Evolutionary conservation across 2,797 vertebrate genomes (phyloP).

Genomic region (Cirrhinus molitorella): DNA sequence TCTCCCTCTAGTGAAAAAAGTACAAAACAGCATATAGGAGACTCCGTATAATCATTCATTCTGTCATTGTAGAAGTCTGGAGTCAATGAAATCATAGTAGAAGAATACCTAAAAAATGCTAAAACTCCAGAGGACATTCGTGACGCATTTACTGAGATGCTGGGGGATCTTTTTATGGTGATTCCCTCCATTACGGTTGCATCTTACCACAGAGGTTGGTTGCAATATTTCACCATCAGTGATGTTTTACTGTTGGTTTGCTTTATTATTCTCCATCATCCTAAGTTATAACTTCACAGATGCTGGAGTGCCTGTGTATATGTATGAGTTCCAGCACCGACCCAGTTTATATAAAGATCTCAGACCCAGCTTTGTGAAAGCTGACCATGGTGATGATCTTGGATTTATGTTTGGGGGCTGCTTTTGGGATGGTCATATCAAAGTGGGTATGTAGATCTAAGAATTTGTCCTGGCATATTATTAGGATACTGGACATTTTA

Average conservation of each 20-base stretch:
- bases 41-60: not conserved
- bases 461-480: not conserved
- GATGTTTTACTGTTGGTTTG: not conserved
- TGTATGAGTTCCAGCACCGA: slow-evolving; percentile 87
- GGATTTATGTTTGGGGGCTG: slow-evolving; percentile 85
- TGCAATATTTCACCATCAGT: not conserved
- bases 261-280: not conserved
- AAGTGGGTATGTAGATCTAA: slow-evolving; percentile 66
- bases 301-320: slow-evolving; percentile 81
- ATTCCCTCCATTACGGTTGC: slow-evolving; percentile 78
- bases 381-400: slow-evolving; percentile 86
- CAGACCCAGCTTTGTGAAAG: slow-evolving; percentile 86
- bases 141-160: slow-evolving; percentile 78
- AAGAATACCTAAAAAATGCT: slow-evolving; percentile 80
- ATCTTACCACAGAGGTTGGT: slow-evolving; percentile 83
- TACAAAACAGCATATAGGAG: not conserved
- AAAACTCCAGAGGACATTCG: slow-evolving; percentile 76
- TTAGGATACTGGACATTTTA: not conserved
- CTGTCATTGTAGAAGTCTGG: slow-evolving; percentile 59
- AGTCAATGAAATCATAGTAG: slow-evolving; percentile 68
- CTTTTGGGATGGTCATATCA: slow-evolving; percentile 76
- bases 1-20: slow-evolving; percentile 50
- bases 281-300: slow-evolving; percentile 71
- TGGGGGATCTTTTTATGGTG: slow-evolving; percentile 83
- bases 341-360: slow-evolving; percentile 63